These are phyloP conservation scores for Phortica magna DNA, from an alignment of 2,888 invertebrate genomes.

Conservation along the genomic window DNA sequence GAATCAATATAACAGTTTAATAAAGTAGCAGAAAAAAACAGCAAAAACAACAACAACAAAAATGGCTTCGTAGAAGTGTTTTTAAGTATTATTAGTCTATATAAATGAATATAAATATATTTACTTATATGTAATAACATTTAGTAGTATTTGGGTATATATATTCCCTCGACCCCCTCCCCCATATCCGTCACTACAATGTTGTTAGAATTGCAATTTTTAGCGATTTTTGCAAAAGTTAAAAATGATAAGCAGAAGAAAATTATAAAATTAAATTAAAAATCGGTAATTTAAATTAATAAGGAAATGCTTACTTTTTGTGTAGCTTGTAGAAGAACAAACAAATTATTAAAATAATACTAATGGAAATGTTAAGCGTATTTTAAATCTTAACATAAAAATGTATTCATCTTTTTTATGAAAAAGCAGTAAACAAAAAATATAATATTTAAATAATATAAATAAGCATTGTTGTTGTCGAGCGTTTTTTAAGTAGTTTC, in stretches of 20 bases:
- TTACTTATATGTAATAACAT: constrained; percentile 43
- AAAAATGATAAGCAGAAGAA: constrained; percentile 44
- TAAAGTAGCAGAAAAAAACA: constrained; percentile 26
- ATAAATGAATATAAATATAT: constrained; percentile 47
- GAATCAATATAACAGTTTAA: constrained; percentile 50
- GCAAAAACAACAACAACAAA: constrained; percentile 23
- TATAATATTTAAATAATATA: constrained; percentile 8
- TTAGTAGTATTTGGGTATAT: constrained; percentile 46
- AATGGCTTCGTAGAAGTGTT: constrained; percentile 72
- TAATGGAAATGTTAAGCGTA: constrained; percentile 24
- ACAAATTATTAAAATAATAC: no score
- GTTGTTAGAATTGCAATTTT: constrained; percentile 27
- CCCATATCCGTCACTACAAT: constrained; percentile 32
- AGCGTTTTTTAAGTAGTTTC: constrained; percentile 40
- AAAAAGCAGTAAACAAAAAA: constrained; percentile 25
- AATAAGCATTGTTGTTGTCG: constrained; percentile 39
- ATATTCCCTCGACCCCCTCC: constrained; percentile 44
- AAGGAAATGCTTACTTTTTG: constrained; percentile 34
- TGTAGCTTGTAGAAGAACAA: constrained; percentile 39
- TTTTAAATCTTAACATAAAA: constrained; percentile 13
- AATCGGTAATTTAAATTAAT: constrained; percentile 10
- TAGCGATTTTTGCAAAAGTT: constrained; percentile 41
- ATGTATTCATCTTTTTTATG: background rate
- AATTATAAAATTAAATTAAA: constrained; percentile 31
- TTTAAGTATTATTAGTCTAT: constrained; percentile 69